Evolutionary conservation across 92 coral and sea anemone genomes (phyloP), one percentile per base, ranked within the genome.

Genomic region (Bergia sp.): DNA sequence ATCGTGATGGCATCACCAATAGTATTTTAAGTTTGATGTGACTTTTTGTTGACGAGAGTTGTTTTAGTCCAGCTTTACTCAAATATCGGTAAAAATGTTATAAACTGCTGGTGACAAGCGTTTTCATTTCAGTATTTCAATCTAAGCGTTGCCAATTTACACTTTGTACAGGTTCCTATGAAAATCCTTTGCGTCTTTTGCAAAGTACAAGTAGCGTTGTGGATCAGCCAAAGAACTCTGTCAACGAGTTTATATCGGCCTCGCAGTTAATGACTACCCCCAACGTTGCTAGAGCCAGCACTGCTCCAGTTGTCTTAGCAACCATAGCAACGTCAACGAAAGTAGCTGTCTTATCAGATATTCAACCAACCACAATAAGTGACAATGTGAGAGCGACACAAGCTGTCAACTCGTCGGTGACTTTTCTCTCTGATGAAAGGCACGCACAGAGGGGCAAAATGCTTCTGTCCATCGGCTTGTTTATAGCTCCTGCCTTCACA

Each of bases 401-500:
- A 61, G 23, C 29, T 61, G n/a, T 5, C 4, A 3, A 61, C 1
- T 40, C 12, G 8, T 13, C 79, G 42, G 3, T 15, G 10, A 21
- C 47, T 37, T 4, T 40, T 0, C n/a, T 37, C 49, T 10, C 40
- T 6, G 72, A 57, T 12, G 23, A 37, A 29, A 67, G 79, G 66
- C 65, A 67, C 20, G 42, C 53, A 1, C 64, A 37, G 42, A 73
- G 45, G 44, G 67, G 67, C 47, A 69, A 73, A 11, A 37, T 37
- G 23, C 36, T 67, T 45, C 79, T 84, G 2, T 84, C 43, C 77
- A 13, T 84, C 37, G 87, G 79, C 21, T 8, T 84, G 79, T 45
- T 79, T 29, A 79, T 73, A n/a, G 87, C 87, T 0, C 79, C 87
- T 29, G 21, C 71, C 43, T 84, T 84, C 37, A 71, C 71, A 43